Percentiles rank a stretch among this genome's conserved stretches.
phyloP scores from a whole-genome alignment of 2,113 vertebrate species.

The Cyprinus carpio region DNA sequence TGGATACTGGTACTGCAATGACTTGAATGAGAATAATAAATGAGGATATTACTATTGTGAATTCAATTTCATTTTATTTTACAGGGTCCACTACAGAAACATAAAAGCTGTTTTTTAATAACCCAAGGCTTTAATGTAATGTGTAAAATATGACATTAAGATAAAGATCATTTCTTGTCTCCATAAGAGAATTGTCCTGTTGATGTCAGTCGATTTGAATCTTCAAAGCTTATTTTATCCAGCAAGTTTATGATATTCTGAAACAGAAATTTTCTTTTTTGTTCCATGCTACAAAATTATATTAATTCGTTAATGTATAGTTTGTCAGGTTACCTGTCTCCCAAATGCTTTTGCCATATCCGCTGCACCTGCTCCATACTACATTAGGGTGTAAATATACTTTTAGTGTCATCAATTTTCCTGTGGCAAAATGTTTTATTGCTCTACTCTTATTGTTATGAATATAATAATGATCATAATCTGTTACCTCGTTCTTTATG shows the following conservation, averaged over 20 bases:
- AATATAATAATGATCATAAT: background rate
- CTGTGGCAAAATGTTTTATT: background rate
- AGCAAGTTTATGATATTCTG: constrained; percentile 51
- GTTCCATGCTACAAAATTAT: background rate
- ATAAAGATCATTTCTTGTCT: background rate
- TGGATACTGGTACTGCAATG: constrained; percentile 2
- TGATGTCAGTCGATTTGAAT: background rate
- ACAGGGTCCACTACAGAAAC: background rate
- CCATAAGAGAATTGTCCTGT: background rate
- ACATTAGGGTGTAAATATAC: constrained; percentile 35
- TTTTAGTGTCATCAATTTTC: background rate
- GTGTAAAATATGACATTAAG: background rate
- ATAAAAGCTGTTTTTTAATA: background rate
- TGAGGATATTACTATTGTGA: background rate
- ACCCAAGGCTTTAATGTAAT: background rate
- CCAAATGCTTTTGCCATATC: constrained; percentile 74
- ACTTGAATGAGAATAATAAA: background rate
- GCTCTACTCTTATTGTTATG: background rate
- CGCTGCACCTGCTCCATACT: constrained; percentile 67
- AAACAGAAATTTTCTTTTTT: background rate
- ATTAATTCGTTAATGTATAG: background rate
- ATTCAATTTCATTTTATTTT: background rate
- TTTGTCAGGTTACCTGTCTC: constrained; percentile 60
- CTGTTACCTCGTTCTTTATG: constrained; percentile 68
- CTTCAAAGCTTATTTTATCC: constrained; percentile 30